Base-by-base conservation (phyloP, 2,113 vertebrate genomes). In the Phrynosoma blainvillii region DNA sequence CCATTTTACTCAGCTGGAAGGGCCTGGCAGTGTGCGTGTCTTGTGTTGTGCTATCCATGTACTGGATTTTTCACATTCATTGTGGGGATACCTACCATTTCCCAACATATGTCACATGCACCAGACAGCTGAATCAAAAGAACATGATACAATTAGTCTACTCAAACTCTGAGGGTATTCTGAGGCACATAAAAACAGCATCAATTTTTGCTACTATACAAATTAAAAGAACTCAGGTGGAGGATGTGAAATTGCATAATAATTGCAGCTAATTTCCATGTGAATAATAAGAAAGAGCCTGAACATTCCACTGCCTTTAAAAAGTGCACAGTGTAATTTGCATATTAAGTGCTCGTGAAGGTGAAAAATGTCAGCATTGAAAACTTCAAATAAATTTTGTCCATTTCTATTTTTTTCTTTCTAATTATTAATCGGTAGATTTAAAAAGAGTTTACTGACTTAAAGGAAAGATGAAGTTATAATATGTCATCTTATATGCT, bases 321-420 rank as follows among this genome's bases (percentile, higher is more conserved):
- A 91, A 87, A 92, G 23, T 84, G 89, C 85, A 82, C 82, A 87
- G 2, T 90, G 91, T 93, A 94, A 94, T 95, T 95, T 96, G 92
- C 91, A 94, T 95, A 94, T 95, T 94, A 95, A 95, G 87, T 92
- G 89, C 89, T 94, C 88, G 93, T 96, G 94, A 94, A 92, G 83
- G 85, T 93, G 85, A 94, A 96, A 94, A 96, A 94, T 93, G 88
- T 90, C 90, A 93, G 78, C 76, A 32, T 65, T 78, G 87, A 47
- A 89, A 94, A 88, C 78, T 92, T 56, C 84, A 93, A 95, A 94
- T 93, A 93, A 92, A 94, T 95, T 93, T 90, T 82, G 85, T 92
- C 89, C 70, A 80, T 90, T 89, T 89, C 73, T 90, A 84, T 2
- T 59, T 56, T 2, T 16, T 4, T 27, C 20, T 79, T 93, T n/a